A percentile compares a stretch with the other conserved stretches of the same genome.
Conservation (phyloP, 2,113 vertebrate genomes). For the Acanthochromis polyacanthus region DNA sequence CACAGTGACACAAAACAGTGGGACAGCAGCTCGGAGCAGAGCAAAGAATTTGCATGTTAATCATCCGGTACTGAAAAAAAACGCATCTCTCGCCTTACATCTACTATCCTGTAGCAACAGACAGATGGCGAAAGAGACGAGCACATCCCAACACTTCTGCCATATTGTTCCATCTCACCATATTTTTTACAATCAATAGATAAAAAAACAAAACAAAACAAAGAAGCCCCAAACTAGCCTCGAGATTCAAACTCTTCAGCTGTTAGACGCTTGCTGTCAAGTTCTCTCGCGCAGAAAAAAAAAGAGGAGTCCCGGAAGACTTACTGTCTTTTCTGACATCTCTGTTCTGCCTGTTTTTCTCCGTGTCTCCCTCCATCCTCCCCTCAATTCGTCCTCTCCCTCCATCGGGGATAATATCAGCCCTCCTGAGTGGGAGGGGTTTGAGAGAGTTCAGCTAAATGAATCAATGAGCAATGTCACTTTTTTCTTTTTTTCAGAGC, state of each 20-base stretch:
- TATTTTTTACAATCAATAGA: slow-evolving; percentile 5
- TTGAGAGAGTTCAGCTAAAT: slow-evolving; percentile 60
- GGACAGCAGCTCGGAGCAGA: slow-evolving; percentile 39
- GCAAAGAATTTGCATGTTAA: slow-evolving; percentile 29
- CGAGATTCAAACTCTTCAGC: slow-evolving; percentile 15
- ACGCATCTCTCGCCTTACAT: slow-evolving; percentile 36
- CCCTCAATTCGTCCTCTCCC: slow-evolving; percentile 52
- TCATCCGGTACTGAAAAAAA: slow-evolving; percentile 43
- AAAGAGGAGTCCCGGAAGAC: slow-evolving; percentile 21
- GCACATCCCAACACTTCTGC: slow-evolving; percentile 45
- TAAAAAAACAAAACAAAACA: neutral
- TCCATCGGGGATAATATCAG: slow-evolving; percentile 60
- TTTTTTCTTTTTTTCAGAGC: slow-evolving; percentile 13
- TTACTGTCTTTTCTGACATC: slow-evolving; percentile 46
- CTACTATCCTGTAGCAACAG: slow-evolving; percentile 42
- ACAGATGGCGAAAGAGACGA: slow-evolving; percentile 45
- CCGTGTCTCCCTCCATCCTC: slow-evolving; percentile 38
- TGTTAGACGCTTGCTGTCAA: slow-evolving; percentile 18
- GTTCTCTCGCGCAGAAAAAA: slow-evolving; percentile 14
- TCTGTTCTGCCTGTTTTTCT: slow-evolving; percentile 52
- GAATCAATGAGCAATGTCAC: slow-evolving; percentile 65
- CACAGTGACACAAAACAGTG: slow-evolving; percentile 39
- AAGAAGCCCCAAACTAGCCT: slow-evolving; percentile 21
- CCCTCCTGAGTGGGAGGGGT: slow-evolving; percentile 61
- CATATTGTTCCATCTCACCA: slow-evolving; percentile 53